Conservation (phyloP, 2,113 vertebrate genomes). For the Rhipidura dahli region DNA sequence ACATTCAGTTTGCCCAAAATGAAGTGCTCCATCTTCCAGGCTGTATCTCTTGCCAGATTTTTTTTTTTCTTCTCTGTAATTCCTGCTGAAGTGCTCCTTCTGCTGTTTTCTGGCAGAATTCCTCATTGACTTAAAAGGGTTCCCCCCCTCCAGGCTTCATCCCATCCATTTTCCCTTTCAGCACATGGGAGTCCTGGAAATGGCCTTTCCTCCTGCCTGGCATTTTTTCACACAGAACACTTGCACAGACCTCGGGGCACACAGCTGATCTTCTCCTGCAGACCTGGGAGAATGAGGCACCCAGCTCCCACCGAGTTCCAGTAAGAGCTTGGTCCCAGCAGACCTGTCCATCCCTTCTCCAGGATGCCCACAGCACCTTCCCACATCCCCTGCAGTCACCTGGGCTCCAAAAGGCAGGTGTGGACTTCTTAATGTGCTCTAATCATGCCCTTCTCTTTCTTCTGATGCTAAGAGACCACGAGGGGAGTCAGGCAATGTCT, state of each 20-base stretch:
- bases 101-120: constrained; percentile 57
- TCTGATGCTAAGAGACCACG: not conserved
- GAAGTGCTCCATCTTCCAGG: constrained; percentile 61
- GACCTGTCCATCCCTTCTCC: not conserved
- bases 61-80: constrained; percentile 35
- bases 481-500: not conserved
- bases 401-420: not conserved
- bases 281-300: not conserved
- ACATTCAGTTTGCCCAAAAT: constrained; percentile 58
- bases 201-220: not conserved
- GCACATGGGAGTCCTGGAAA: constrained; percentile 17
- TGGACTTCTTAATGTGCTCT: not conserved
- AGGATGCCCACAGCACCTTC: not conserved
- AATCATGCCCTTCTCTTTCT: not conserved
- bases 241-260: not conserved
- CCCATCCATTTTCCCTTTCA: constrained; percentile 25
- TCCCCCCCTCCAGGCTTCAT: not conserved
- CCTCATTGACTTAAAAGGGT: constrained; percentile 24
- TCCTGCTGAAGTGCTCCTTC: constrained; percentile 63
- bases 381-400: not conserved
- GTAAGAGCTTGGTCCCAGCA: not conserved
- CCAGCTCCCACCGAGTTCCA: not conserved
- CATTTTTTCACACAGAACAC: constrained; percentile 15
- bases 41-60: constrained; percentile 42
- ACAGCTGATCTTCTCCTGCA: not conserved